These are phyloP conservation scores for Myathropa florea DNA, from an alignment of 2,888 invertebrate genomes.

Conservation along the genomic window DNA sequence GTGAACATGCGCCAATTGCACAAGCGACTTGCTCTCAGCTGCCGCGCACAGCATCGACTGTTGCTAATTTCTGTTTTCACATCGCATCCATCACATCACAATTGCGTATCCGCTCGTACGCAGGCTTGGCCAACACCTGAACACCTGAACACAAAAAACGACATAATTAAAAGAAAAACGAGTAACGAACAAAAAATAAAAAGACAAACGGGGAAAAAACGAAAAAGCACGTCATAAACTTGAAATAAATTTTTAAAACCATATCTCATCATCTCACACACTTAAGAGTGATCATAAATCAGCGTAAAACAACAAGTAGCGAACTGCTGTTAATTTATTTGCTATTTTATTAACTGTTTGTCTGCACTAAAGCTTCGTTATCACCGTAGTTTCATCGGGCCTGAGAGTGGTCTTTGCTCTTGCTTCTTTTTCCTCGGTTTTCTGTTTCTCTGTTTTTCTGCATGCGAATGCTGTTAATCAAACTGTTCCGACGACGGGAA, in stretches of 20 bases:
- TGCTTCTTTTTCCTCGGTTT: neutral
- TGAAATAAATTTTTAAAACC: conserved; percentile 67
- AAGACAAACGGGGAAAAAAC: neutral
- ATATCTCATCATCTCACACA: conserved; percentile 71
- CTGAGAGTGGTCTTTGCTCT: conserved; percentile 48
- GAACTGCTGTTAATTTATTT: conserved; percentile 71
- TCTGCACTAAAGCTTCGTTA: conserved; percentile 63
- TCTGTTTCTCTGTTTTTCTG: conserved; percentile 8
- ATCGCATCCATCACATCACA: conserved; percentile 57
- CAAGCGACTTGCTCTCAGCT: conserved; percentile 23
- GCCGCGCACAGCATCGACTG: conserved; percentile 16
- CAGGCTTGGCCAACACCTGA: conserved; percentile 51
- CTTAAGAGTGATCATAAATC: conserved; percentile 67
- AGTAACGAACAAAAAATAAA: neutral
- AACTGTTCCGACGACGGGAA: conserved; percentile 9
- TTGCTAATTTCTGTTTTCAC: conserved; percentile 62
- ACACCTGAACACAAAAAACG: conserved; percentile 36
- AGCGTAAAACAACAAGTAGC: conserved; percentile 69
- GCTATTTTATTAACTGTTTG: conserved; percentile 70
- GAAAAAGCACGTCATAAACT: conserved; percentile 62
- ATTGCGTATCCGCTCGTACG: conserved; percentile 56
- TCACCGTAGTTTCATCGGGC: conserved; percentile 63
- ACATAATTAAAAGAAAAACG: conserved; percentile 54
- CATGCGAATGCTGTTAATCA: conserved; percentile 38
- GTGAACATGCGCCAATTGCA: conserved; percentile 40